Percentiles rank a stretch among this genome's conserved stretches.
Conservation (phyloP, 2,797 vertebrate genomes). For the Sebastes matsubarae region DNA sequence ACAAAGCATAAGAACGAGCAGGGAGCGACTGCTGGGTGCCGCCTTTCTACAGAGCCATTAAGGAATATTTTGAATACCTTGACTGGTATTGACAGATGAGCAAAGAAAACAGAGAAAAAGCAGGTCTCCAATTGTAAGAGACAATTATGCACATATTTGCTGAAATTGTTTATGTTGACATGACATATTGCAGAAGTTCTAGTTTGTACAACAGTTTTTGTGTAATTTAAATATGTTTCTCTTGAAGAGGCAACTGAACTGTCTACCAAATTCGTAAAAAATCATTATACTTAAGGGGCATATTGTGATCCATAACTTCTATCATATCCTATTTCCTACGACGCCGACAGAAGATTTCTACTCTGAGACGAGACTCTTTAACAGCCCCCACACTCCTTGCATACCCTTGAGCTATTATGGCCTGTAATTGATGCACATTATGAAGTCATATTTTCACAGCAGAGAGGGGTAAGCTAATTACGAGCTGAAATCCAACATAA, state of each 20-base stretch:
- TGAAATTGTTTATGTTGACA: too few relatives aligned
- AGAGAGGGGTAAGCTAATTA: constrained; percentile 31
- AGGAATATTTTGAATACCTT: constrained; percentile 52
- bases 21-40: constrained; percentile 51
- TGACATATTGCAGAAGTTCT: too few relatives aligned
- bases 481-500: constrained; percentile 12
- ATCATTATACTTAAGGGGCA: background rate
- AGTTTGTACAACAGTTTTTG: too few relatives aligned
- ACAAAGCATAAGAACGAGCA: constrained; percentile 47
- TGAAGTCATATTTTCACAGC: constrained; percentile 39
- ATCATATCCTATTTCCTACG: background rate
- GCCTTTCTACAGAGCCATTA: constrained; percentile 47
- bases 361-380: background rate
- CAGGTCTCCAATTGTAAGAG: background rate
- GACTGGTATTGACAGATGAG: constrained; percentile 42
- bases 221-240: background rate
- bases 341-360: background rate
- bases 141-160: too few relatives aligned
- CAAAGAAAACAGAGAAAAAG: background rate
- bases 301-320: constrained; percentile 7
- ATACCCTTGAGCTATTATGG: constrained; percentile 27
- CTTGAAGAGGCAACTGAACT: background rate
- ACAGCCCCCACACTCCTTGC: background rate
- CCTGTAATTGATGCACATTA: constrained; percentile 46
- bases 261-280: background rate